phyloP scores from a whole-genome alignment of 2,113 vertebrate genomes.

The Tragelaphus buxtoni region DNA sequence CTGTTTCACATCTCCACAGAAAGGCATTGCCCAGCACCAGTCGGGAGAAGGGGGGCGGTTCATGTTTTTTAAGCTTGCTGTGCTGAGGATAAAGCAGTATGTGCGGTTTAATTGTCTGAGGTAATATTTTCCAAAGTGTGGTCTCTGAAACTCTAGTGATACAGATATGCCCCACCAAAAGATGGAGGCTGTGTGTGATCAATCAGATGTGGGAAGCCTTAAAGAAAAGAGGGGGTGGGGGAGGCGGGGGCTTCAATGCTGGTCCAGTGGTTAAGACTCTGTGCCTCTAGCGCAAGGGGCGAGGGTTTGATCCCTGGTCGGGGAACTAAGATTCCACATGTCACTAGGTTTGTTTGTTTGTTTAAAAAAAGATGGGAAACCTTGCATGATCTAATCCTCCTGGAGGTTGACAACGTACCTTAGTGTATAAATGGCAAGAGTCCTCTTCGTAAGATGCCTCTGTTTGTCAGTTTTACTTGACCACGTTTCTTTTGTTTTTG shows the following conservation, averaged over 20 bases:
- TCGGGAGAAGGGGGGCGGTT: rapidly evolving
- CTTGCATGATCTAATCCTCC: background rate
- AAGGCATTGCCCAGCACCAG: background rate
- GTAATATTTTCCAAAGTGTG: background rate
- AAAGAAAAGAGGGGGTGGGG: too few species aligned
- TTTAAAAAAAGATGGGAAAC: background rate
- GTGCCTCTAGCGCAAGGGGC: background rate
- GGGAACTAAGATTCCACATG: background rate
- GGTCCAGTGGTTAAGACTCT: background rate
- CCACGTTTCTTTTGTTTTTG: background rate
- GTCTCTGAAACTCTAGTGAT: background rate
- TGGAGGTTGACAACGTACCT: background rate
- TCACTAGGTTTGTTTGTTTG: background rate
- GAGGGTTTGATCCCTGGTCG: background rate
- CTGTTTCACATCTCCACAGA: too few species aligned
- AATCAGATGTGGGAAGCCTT: background rate
- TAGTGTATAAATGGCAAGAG: background rate
- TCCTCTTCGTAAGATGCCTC: background rate
- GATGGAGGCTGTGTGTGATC: background rate
- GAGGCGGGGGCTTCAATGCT: background rate
- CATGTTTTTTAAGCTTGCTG: background rate
- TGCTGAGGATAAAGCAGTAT: background rate
- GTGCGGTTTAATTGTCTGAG: background rate
- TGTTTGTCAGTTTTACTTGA: background rate
- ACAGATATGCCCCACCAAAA: background rate